Conservation (phyloP, 2,113 vertebrate species). For the Ascaphus truei region DNA sequence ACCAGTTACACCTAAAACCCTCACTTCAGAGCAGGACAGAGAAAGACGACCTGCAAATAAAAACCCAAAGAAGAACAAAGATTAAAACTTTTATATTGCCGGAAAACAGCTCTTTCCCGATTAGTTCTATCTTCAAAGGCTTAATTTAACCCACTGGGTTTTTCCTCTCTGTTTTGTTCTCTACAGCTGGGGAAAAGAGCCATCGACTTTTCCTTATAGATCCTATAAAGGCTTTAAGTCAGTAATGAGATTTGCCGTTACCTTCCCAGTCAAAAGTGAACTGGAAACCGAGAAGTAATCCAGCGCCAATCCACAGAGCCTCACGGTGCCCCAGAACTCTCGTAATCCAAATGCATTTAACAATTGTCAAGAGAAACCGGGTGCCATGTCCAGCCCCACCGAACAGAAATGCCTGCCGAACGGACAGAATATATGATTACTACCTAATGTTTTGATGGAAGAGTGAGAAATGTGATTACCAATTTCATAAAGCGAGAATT, state of each 20-base stretch:
- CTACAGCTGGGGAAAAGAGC: constrained; percentile 7
- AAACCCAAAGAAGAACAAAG: no score
- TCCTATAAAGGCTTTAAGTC: constrained; percentile 30
- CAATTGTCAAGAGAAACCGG: constrained; percentile 34
- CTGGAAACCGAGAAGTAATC: constrained; percentile 25
- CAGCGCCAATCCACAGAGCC: constrained; percentile 19
- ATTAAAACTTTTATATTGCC: no score
- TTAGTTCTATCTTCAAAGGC: background rate
- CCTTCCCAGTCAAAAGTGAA: constrained; percentile 4
- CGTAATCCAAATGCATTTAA: constrained; percentile 26
- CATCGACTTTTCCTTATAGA: constrained; percentile 21
- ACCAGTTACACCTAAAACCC: no score
- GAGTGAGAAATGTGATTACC: constrained; percentile 37
- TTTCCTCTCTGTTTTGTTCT: background rate
- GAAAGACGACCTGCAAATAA: no score
- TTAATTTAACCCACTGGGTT: background rate
- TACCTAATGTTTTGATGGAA: constrained; percentile 37
- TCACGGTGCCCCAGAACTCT: constrained; percentile 18
- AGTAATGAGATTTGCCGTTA: constrained; percentile 33
- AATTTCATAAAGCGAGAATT: constrained; percentile 35
- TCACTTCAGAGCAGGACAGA: no score
- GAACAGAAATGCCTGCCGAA: constrained; percentile 7
- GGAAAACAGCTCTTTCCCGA: background rate
- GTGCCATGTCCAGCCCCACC: constrained; percentile 12
- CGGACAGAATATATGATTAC: constrained; percentile 32